phyloP scores from a whole-genome alignment of 2,113 vertebrate species.

The Gymnocephalus cernua region DNA sequence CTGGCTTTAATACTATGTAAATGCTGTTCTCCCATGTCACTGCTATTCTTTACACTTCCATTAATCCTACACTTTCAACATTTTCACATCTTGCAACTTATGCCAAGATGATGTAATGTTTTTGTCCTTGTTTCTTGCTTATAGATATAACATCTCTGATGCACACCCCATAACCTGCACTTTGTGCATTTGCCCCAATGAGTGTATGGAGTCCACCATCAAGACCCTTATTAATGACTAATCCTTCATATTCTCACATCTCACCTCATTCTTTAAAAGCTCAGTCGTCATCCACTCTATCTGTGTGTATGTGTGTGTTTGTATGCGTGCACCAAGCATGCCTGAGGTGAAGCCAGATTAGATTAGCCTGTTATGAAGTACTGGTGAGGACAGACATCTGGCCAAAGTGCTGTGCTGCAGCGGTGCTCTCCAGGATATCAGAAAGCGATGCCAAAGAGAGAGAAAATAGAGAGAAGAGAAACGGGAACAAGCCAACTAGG shows the following conservation, averaged over 20 bases:
- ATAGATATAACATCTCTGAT: neutral
- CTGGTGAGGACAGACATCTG: constrained; percentile 74
- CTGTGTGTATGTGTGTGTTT: constrained; percentile 31
- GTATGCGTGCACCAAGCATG: constrained; percentile 23
- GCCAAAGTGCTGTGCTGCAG: constrained; percentile 48
- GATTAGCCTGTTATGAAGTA: constrained; percentile 64
- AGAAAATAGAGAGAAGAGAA: constrained; percentile 64
- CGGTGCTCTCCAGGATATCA: constrained; percentile 74
- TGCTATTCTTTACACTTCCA: constrained; percentile 14
- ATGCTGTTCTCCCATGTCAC: neutral
- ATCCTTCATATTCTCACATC: constrained; percentile 4
- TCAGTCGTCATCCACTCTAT: constrained; percentile 29
- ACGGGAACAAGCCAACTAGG: constrained; percentile 65
- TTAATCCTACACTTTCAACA: constrained; percentile 1
- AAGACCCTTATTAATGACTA: constrained; percentile 24
- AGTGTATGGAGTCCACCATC: neutral
- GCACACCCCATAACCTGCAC: neutral
- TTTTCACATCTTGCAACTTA: neutral
- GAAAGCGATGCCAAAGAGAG: constrained; percentile 64
- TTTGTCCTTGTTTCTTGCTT: neutral
- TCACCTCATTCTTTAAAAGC: constrained; percentile 36
- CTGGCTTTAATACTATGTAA: neutral
- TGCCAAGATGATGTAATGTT: constrained; percentile 7
- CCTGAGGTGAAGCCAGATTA: constrained; percentile 61
- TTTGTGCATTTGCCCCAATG: neutral